phyloP scores from a whole-genome alignment of 2,888 invertebrate genomes.

The Phyllotreta striolata region DNA sequence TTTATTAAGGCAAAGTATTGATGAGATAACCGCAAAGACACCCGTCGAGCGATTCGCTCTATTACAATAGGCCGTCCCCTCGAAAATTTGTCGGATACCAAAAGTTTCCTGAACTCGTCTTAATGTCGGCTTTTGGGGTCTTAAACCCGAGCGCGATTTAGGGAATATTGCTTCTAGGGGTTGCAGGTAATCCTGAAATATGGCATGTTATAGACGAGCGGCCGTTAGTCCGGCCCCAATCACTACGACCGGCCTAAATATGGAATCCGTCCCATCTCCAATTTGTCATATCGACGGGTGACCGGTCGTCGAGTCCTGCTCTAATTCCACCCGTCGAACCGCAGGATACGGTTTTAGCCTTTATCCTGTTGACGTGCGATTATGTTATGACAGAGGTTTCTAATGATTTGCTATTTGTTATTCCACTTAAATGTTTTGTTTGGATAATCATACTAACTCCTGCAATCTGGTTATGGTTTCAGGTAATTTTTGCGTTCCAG shows the following conservation, averaged over 20 bases:
- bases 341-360: conserved; percentile 9
- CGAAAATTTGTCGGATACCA: conserved; percentile 15
- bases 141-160: conserved; percentile 18
- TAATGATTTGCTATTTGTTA: too few species aligned
- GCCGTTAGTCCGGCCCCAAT: conserved; percentile 42
- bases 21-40: too few species aligned
- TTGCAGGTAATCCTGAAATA: conserved; percentile 40
- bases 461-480: too few species aligned
- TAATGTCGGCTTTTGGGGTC: conserved; percentile 20
- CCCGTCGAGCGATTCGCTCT: not conserved
- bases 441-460: too few species aligned
- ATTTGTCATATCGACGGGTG: conserved; percentile 47
- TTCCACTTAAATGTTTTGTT: too few species aligned
- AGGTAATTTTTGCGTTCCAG: too few species aligned
- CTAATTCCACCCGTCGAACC: conserved; percentile 26
- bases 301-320: conserved; percentile 31
- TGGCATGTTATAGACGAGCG: conserved; percentile 32
- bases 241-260: conserved; percentile 44
- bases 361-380: not conserved
- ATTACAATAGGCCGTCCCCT: not conserved
- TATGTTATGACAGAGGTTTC: too few species aligned
- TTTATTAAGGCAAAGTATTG: too few species aligned
- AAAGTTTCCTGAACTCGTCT: conserved; percentile 29
- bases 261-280: conserved; percentile 47
- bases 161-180: conserved; percentile 22